These are phyloP conservation scores for Lithophane leautieri DNA, from an alignment of 2,888 invertebrate genomes.

Conservation along the genomic window DNA sequence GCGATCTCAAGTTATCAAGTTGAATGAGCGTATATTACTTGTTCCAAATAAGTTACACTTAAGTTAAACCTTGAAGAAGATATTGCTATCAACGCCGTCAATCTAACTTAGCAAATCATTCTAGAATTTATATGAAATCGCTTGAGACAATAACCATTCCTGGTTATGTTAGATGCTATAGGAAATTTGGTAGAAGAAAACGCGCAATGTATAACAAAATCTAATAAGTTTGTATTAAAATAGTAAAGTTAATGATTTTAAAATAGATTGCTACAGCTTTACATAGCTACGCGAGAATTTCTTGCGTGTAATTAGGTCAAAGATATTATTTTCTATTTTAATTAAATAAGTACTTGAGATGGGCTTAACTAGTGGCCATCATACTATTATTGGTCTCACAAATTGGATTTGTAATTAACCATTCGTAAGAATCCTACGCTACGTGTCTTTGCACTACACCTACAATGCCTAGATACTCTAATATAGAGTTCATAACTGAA, in stretches of 20 bases:
- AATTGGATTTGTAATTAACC: not conserved
- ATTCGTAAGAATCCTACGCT: not conserved
- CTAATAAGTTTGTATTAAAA: too few relatives aligned
- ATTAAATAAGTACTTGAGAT: not conserved
- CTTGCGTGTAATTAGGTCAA: slow-evolving; percentile 20
- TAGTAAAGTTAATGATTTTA: not conserved
- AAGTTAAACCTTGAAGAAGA: slow-evolving; percentile 37
- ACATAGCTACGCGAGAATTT: slow-evolving; percentile 18
- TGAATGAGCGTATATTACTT: slow-evolving; percentile 34
- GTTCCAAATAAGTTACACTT: slow-evolving; percentile 46
- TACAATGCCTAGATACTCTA: not conserved
- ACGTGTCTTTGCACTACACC: not conserved
- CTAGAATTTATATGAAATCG: not conserved
- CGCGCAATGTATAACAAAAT: not conserved
- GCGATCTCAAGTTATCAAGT: slow-evolving; percentile 13
- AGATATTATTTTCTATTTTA: slow-evolving; percentile 4
- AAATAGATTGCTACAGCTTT: slow-evolving; percentile 8
- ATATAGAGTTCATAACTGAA: too few relatives aligned
- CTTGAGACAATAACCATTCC: not conserved
- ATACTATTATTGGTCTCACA: not conserved
- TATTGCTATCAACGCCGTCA: slow-evolving; percentile 23
- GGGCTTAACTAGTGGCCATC: not conserved
- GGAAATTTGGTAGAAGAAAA: not conserved
- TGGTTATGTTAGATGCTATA: rapidly evolving
- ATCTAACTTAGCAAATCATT: slow-evolving; percentile 29